phyloP scores from a whole-genome alignment of 2,888 invertebrate species.

The Rotaria socialis region DNA sequence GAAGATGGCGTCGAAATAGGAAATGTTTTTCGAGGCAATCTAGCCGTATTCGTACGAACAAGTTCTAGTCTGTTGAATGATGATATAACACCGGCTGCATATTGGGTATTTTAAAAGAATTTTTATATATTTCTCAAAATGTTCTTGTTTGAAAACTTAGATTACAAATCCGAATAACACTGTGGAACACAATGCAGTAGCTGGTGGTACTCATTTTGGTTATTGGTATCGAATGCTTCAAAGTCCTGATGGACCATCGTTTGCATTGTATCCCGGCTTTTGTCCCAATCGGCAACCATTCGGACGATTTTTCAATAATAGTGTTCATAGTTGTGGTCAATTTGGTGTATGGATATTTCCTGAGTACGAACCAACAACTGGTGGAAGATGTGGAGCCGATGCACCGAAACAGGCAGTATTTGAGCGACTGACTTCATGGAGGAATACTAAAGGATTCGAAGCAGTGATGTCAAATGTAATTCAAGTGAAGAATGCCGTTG shows the following conservation, averaged over 20 bases:
- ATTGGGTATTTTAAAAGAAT: background rate
- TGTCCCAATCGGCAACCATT: conserved; percentile 41
- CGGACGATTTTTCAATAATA: conserved; percentile 44
- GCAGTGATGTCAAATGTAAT: conserved; percentile 52
- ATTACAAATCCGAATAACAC: conserved; percentile 45
- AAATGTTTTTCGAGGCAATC: conserved; percentile 43
- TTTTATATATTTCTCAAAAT: background rate
- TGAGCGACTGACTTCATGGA: conserved; percentile 52
- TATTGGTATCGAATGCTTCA: conserved; percentile 46
- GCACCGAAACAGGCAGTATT: conserved; percentile 37
- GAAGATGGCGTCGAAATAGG: conserved; percentile 47
- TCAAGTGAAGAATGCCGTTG: conserved; percentile 51
- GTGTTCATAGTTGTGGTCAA: conserved; percentile 39
- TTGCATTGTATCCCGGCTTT: conserved; percentile 14
- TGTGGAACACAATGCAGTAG: conserved; percentile 39
- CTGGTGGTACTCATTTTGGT: conserved; percentile 45
- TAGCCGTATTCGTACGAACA: conserved; percentile 44
- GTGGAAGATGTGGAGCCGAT: conserved; percentile 29
- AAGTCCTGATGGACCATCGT: conserved; percentile 44
- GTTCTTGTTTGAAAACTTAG: background rate
- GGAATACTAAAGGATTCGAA: conserved; percentile 55
- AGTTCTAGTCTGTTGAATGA: conserved; percentile 44
- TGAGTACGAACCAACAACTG: conserved; percentile 40
- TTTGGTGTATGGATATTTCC: conserved; percentile 46
- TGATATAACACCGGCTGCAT: conserved; percentile 40